These are phyloP conservation scores for Urosaurus nigricauda DNA, from an alignment of 2,797 vertebrate species.

Conservation along the genomic window DNA sequence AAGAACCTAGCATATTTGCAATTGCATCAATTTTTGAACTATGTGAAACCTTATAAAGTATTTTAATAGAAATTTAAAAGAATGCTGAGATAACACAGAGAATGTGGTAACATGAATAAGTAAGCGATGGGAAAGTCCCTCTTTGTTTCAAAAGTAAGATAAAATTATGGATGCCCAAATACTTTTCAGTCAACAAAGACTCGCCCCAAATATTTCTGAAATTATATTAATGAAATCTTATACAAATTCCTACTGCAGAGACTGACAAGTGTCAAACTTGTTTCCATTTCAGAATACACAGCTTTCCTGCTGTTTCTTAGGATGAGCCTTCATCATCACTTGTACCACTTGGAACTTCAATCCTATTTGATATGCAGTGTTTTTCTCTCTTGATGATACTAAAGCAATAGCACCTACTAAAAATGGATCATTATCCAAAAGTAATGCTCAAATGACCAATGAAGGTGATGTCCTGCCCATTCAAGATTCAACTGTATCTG, in stretches of 20 bases:
- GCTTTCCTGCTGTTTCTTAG: background rate
- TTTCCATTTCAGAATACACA: slow-evolving; percentile 36
- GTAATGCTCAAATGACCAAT: slow-evolving; percentile 13
- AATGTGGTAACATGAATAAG: slow-evolving; percentile 6
- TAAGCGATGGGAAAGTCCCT: background rate
- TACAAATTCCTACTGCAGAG: slow-evolving; percentile 26
- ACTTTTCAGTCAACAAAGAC: slow-evolving; percentile 35
- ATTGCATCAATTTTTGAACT: slow-evolving; percentile 20
- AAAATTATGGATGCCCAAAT: slow-evolving; percentile 30
- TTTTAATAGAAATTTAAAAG: slow-evolving; percentile 19
- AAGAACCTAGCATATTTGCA: background rate
- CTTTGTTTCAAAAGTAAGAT: background rate
- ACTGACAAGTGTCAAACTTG: slow-evolving; percentile 25
- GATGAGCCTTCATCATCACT: background rate
- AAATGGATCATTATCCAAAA: background rate
- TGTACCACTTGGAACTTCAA: background rate
- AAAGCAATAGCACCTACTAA: slow-evolving; percentile 32
- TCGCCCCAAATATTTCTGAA: slow-evolving; percentile 17
- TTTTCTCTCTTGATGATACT: slow-evolving; percentile 27
- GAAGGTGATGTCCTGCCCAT: background rate
- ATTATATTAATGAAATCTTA: background rate
- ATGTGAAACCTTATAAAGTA: background rate
- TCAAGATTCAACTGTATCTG: background rate
- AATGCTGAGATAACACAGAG: slow-evolving; percentile 7
- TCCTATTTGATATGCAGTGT: background rate